Base-by-base conservation (phyloP, 2,113 vertebrate species). In the Lampris megalopsis region DNA sequence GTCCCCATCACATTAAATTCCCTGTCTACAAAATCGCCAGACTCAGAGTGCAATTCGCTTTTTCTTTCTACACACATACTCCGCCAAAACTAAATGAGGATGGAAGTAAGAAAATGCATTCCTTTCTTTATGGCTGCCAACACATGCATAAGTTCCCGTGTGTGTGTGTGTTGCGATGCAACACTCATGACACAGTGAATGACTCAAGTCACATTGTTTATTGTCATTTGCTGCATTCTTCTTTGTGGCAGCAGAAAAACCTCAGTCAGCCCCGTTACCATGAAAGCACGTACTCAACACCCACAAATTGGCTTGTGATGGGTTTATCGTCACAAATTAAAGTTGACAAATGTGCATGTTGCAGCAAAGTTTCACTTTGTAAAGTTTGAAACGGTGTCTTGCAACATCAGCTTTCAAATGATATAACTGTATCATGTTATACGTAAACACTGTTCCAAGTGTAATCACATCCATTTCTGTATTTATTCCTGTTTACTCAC, bases 401-500 rank as follows among this genome's bases (percentile, higher is more conserved):
- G 57, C 41, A 60, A 76, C 10, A 53, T 58, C 56, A 36, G 38
- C 35, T 10, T 36, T 65, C 45, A 36, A 6, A 37, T 9, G 61
- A 63, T 13, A 65, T 65, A 5, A 52, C 48, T 4, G 8, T 63
- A 53, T 0, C 1, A 9, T 13, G 9, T 36, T 67, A 37, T 6
- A 71, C 69, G 64, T 69, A 41, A 54, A 63, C 0, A 54, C 73
- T 62, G 54, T 24, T 53, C 8, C 42, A 65, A 40, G 35, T 47
- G 49, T 35, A 10, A 45, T 69, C 11, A 50, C 53, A 11, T 8
- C 9, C 2, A 68, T 62, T 1, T 4, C 60, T 70, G 42, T 7
- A n/a, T 41, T 42, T 65, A 58, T 59, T 66, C 58, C 10, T 6
- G 45, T 68, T 43, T 83, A 89, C 93, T 94, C 82, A 94, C 94